Conservation (phyloP, 2,797 vertebrate species). For the Darevskia nairensis region DNA sequence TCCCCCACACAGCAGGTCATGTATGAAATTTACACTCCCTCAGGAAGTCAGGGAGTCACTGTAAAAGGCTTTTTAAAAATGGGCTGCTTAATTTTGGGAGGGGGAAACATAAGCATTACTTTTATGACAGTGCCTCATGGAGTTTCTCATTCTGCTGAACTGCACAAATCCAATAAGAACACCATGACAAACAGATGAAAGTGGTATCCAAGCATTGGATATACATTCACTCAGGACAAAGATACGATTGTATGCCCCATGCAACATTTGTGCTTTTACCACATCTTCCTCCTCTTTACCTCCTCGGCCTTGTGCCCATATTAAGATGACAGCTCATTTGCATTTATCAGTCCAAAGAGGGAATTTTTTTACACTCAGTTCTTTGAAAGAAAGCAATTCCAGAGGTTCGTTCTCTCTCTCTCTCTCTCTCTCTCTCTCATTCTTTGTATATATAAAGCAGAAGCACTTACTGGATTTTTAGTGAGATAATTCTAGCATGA, state of each 20-base stretch:
- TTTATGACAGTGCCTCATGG: not conserved
- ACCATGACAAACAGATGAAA: not conserved
- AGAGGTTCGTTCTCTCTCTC: not conserved
- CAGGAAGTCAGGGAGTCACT: conserved; percentile 56
- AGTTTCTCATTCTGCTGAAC: not conserved
- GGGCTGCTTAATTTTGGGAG: conserved; percentile 50
- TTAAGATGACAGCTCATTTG: not conserved
- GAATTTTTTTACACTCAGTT: not conserved
- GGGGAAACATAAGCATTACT: conserved; percentile 4
- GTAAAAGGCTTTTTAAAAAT: conserved; percentile 41
- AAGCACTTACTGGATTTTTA: not conserved
- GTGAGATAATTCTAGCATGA: not conserved
- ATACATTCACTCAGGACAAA: not conserved
- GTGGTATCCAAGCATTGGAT: not conserved
- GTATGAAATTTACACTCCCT: conserved; percentile 70
- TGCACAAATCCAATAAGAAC: not conserved
- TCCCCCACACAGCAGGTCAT: conserved; percentile 67
- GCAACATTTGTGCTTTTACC: not conserved
- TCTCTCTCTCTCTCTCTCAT: not conserved
- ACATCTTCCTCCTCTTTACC: not conserved
- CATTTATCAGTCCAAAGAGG: not conserved
- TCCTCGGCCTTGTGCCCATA: not conserved
- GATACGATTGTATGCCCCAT: not conserved
- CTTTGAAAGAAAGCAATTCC: not conserved
- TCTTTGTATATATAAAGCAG: not conserved